Evolutionary conservation across 2,797 vertebrate genomes (phyloP).

Genomic region (Enteromius anoplus): DNA sequence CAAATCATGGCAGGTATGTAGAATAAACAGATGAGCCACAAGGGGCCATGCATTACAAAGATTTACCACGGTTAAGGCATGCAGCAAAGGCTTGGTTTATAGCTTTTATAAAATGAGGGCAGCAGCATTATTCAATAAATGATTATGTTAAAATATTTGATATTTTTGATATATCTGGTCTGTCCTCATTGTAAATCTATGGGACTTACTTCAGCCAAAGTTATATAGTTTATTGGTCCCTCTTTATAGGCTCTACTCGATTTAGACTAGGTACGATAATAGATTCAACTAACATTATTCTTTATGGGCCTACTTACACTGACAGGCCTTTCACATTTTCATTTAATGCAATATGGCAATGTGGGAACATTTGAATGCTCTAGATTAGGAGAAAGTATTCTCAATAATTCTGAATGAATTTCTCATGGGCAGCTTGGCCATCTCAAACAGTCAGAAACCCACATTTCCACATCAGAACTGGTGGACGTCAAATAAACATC

Average conservation of each 20-base stretch:
- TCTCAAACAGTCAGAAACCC: constrained; percentile 14
- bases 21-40: background rate
- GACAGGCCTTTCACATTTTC: background rate
- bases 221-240: constrained; percentile 9
- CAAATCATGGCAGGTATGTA: background rate
- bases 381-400: background rate
- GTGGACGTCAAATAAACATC: constrained; percentile 25
- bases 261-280: background rate
- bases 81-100: background rate
- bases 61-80: background rate
- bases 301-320: constrained; percentile 7
- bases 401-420: constrained; percentile 17
- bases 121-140: background rate
- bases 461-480: constrained; percentile 30
- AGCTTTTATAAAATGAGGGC: constrained; percentile 7
- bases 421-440: background rate
- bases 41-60: background rate
- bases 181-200: background rate
- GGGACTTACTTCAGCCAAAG: constrained; percentile 5
- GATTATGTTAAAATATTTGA: background rate
- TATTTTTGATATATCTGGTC: too few species aligned
- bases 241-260: constrained; percentile 4
- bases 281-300: background rate
- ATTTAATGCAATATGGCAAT: background rate
- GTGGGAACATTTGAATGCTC: background rate